These are phyloP conservation scores for Drosophila littoralis DNA, from an alignment of 1,140 invertebrate species.

Conservation along the genomic window DNA sequence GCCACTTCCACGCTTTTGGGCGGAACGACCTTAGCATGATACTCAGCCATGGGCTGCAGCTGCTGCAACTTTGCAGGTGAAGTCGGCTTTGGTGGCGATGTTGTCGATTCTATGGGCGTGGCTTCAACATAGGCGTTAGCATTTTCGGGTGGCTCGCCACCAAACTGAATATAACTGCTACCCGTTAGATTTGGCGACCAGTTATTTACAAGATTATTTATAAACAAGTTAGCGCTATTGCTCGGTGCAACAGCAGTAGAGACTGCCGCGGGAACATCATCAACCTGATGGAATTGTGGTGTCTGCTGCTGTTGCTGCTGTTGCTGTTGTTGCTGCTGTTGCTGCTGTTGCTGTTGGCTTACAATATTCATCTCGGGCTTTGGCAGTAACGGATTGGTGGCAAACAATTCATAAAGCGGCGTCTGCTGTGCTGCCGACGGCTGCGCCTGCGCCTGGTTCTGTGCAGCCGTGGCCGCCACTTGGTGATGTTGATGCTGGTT, in stretches of 20 bases:
- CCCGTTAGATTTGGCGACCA: constrained; percentile 92
- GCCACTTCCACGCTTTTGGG: constrained; percentile 8
- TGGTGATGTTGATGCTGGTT: constrained; percentile 49
- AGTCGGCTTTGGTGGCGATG: background rate
- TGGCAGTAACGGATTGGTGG: constrained; percentile 72
- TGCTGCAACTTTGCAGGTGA: constrained; percentile 34
- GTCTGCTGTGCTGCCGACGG: constrained; percentile 39
- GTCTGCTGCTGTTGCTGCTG: constrained; percentile 28
- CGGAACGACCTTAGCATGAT: constrained; percentile 15
- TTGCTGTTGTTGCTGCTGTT: constrained; percentile 31
- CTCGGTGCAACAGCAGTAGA: constrained; percentile 18
- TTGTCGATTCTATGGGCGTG: constrained; percentile 7
- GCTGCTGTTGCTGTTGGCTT: constrained; percentile 26
- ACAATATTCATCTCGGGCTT: constrained; percentile 63
- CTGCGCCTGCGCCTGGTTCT: constrained; percentile 21
- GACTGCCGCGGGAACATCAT: constrained; percentile 25
- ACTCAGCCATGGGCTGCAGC: constrained; percentile 24
- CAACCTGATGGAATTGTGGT: constrained; percentile 48
- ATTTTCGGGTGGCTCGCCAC: constrained; percentile 79
- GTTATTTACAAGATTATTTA: constrained; percentile 92
- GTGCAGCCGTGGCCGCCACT: constrained; percentile 10
- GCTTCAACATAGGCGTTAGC: constrained; percentile 57
- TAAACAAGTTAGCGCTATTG: constrained; percentile 80
- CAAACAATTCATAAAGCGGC: constrained; percentile 73
- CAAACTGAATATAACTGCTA: constrained; percentile 93